A percentile compares a stretch with the other conserved stretches of the same genome.
These are phyloP conservation scores for Phocides pigmalion DNA, from an alignment of 1,140 invertebrate genomes.

Conservation along the genomic window DNA sequence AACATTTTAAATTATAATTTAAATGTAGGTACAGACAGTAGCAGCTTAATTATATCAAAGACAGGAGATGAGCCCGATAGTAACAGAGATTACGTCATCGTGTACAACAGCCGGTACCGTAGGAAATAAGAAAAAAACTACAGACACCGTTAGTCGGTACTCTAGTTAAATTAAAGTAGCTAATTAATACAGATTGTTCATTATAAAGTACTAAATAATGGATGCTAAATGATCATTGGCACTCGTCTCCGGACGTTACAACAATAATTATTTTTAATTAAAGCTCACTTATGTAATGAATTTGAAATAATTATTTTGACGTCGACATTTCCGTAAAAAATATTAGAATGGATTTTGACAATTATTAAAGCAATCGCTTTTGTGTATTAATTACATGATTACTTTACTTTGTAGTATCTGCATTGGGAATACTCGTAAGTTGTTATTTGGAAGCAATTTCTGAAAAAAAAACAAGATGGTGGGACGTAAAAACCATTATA, in stretches of 20 bases:
- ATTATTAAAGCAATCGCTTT: no score
- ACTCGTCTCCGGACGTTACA: not conserved
- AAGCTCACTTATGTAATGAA: not conserved
- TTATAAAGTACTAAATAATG: not conserved
- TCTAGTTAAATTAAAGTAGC: not conserved
- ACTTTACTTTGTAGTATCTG: no score
- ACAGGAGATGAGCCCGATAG: not conserved
- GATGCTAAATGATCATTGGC: not conserved
- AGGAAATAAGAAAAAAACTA: not conserved
- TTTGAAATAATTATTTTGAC: not conserved
- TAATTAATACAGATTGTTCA: not conserved
- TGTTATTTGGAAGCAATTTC: no score
- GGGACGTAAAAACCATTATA: no score
- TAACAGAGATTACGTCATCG: not conserved
- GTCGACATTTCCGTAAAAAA: no score
- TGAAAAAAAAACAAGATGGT: no score
- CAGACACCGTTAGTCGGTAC: not conserved
- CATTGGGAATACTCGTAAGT: no score
- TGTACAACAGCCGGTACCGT: not conserved
- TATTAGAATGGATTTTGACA: no score
- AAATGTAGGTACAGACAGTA: not conserved
- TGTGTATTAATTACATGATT: no score
- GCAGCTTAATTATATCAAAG: not conserved
- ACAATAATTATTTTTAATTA: not conserved
- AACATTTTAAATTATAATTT: no score